phyloP scores from a whole-genome alignment of 2,113 vertebrate species.

The Dasyprocta punctata region DNA sequence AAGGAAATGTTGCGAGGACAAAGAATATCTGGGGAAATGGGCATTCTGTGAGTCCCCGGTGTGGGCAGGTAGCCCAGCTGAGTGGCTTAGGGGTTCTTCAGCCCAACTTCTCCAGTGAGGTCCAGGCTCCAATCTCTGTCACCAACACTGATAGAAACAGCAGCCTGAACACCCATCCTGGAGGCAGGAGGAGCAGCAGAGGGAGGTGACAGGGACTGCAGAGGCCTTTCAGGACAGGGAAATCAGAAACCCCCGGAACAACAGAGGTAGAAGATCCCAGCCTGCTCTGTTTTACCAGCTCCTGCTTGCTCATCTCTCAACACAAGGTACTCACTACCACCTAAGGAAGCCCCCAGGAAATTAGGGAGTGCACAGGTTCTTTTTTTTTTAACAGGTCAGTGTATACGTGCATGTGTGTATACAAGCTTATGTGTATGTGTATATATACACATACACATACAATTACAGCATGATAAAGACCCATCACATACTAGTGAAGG shows the following conservation, averaged over 20 bases:
- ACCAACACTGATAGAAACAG: not conserved
- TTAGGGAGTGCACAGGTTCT: not conserved
- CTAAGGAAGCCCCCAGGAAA: not conserved
- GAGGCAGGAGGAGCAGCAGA: not conserved
- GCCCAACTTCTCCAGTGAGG: not conserved
- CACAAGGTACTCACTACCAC: not conserved
- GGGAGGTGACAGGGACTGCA: not conserved
- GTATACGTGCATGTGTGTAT: accelerated
- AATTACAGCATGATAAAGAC: not conserved
- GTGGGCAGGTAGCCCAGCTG: not conserved
- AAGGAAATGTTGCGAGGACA: not conserved
- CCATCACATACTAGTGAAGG: not conserved
- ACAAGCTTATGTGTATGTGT: not conserved
- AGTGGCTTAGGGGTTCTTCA: not conserved
- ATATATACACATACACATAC: not conserved
- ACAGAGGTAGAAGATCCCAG: not conserved
- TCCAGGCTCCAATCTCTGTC: not conserved
- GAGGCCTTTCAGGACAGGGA: not conserved
- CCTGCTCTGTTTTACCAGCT: not conserved
- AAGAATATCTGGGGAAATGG: not conserved
- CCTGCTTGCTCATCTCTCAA: not conserved
- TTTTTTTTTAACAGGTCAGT: not conserved
- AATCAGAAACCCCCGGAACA: not conserved
- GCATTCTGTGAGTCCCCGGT: accelerated
- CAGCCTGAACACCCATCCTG: not conserved